Conservation (phyloP, 2,888 invertebrate species). For the Argyresthia goedartella region DNA sequence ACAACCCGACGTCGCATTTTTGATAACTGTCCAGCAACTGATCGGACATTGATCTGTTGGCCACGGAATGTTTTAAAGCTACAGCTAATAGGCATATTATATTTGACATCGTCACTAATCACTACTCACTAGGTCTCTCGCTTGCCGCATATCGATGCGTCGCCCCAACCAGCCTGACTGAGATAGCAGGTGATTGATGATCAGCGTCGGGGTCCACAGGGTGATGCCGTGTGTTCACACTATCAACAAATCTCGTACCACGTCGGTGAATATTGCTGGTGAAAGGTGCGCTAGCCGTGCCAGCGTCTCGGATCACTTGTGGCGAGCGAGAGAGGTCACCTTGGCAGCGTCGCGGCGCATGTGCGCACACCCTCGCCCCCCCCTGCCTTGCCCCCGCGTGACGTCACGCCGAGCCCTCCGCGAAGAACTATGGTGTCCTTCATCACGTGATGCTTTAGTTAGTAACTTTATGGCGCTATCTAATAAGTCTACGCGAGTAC, state of each 20-base stretch:
- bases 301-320: constrained; percentile 14
- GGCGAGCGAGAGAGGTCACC: constrained; percentile 56
- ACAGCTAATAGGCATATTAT: too few species aligned
- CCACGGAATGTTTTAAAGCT: constrained; percentile 22
- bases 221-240: constrained; percentile 55
- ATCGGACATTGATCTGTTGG: not conserved
- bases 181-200: constrained; percentile 64
- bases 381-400: constrained; percentile 22
- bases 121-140: constrained; percentile 62
- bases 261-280: constrained; percentile 42
- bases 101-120: constrained; percentile 25
- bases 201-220: constrained; percentile 65
- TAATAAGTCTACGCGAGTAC: too few species aligned
- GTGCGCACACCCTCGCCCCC: constrained; percentile 63
- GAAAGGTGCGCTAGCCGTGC: constrained; percentile 19
- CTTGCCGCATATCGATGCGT: constrained; percentile 68
- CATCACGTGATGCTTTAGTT: constrained; percentile 53
- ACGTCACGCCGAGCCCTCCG: constrained; percentile 36
- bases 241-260: constrained; percentile 38
- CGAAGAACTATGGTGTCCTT: constrained; percentile 5
- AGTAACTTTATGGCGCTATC: constrained; percentile 19
- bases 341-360: constrained; percentile 57
- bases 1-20: too few species aligned
- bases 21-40: too few species aligned
- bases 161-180: constrained; percentile 60